A percentile compares a stretch with the other conserved stretches of the same genome.
phyloP scores from a whole-genome alignment of 1,140 invertebrate genomes.

The Ceratina japonica region DNA sequence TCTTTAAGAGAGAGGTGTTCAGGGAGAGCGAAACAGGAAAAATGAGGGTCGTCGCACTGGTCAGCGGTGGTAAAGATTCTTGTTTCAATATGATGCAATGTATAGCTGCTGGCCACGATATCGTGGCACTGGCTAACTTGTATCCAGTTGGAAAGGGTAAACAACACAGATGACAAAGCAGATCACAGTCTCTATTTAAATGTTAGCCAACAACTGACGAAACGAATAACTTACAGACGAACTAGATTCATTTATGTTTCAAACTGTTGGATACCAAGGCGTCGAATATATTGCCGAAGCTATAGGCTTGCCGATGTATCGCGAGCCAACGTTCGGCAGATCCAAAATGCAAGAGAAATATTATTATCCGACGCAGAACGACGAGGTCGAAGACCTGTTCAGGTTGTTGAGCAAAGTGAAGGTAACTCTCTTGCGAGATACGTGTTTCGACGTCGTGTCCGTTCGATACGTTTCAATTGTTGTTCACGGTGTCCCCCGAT shows the following conservation, averaged over 20 bases:
- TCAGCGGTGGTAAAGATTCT: slow-evolving; percentile 99
- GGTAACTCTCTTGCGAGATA: slow-evolving; percentile 77
- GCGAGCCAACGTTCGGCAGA: slow-evolving; percentile 90
- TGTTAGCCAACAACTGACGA: slow-evolving; percentile 1
- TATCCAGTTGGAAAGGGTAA: slow-evolving; percentile 91
- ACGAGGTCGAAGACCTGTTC: slow-evolving; percentile 99
- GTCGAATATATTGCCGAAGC: slow-evolving; percentile 95
- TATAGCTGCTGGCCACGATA: slow-evolving; percentile 95
- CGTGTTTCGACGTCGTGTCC: slow-evolving; percentile 1
- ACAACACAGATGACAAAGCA: slow-evolving; percentile 20
- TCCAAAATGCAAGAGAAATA: slow-evolving; percentile 89
- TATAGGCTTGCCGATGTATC: slow-evolving; percentile 94
- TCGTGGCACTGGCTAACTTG: slow-evolving; percentile 98
- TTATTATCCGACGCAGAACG: slow-evolving; percentile 91
- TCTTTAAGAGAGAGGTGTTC: slow-evolving; percentile 41
- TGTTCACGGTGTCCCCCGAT: too few species aligned
- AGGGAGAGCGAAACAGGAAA: slow-evolving; percentile 44
- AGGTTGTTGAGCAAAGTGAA: slow-evolving; percentile 91
- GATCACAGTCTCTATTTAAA: not conserved
- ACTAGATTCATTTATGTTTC: slow-evolving; percentile 99
- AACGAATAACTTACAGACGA: slow-evolving; percentile 85
- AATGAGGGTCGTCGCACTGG: slow-evolving; percentile 94
- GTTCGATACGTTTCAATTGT: too few species aligned
- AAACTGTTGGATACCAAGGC: slow-evolving; percentile 98
- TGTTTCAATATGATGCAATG: slow-evolving; percentile 99